A percentile compares a stretch with the other conserved stretches of the same genome.
phyloP scores from a whole-genome alignment of 2,888 invertebrate species.

The Sylvicola cinctus region DNA sequence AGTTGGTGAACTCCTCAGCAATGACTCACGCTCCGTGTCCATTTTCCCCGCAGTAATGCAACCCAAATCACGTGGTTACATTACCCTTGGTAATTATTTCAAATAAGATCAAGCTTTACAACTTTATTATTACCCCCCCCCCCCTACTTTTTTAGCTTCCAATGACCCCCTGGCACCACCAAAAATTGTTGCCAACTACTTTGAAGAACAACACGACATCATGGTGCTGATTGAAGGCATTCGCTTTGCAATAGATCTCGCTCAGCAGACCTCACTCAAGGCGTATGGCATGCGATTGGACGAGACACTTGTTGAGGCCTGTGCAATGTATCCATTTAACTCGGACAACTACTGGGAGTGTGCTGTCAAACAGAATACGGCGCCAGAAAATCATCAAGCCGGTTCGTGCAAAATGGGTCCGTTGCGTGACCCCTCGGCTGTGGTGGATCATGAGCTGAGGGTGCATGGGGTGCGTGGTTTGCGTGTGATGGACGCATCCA shows the following conservation, averaged over 20 bases:
- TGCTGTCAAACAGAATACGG: conserved; percentile 44
- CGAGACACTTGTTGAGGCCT: conserved; percentile 49
- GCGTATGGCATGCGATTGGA: conserved; percentile 57
- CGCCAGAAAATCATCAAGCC: conserved; percentile 65
- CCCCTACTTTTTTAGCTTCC: conserved; percentile 24
- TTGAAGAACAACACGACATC: conserved; percentile 39
- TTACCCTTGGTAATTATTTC: conserved; percentile 32
- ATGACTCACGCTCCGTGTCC: conserved; percentile 44
- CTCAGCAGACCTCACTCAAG: conserved; percentile 42
- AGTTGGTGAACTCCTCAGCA: conserved; percentile 56
- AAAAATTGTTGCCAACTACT: conserved; percentile 62
- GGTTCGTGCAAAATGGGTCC: conserved; percentile 74
- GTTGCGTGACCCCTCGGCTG: conserved; percentile 42
- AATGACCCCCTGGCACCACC: conserved; percentile 65
- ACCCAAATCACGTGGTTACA: conserved; percentile 65
- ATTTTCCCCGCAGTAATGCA: conserved; percentile 67
- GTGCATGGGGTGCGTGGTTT: conserved; percentile 43
- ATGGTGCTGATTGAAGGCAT: conserved; percentile 65
- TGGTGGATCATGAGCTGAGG: conserved; percentile 44
- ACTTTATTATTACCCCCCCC: neutral
- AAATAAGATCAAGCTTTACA: neutral
- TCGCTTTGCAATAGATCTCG: conserved; percentile 49
- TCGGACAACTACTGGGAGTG: conserved; percentile 57
- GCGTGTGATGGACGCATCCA: conserved; percentile 56
- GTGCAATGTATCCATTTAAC: conserved; percentile 52